Percentiles rank a stretch among this genome's conserved stretches.
phyloP scores from a whole-genome alignment of 2,888 invertebrate species.

The Drosophila paramelanica region DNA sequence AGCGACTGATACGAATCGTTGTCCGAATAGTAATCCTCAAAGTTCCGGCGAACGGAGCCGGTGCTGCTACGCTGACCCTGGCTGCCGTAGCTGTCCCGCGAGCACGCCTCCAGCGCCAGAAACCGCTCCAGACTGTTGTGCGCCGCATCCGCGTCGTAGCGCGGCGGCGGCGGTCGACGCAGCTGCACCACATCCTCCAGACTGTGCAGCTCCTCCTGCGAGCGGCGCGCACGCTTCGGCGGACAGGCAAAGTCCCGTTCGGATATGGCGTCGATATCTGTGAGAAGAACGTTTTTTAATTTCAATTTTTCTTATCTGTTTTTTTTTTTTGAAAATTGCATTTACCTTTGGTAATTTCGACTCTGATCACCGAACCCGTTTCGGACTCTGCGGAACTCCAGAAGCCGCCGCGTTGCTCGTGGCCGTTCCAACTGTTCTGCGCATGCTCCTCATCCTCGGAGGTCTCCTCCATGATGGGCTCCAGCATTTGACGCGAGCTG shows the following conservation, averaged over 20 bases:
- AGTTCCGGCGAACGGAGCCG: conserved; percentile 73
- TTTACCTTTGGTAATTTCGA: conserved; percentile 86
- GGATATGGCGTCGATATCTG: conserved; percentile 86
- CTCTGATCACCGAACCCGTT: conserved; percentile 92
- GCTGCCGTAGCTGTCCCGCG: conserved; percentile 73
- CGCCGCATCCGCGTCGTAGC: conserved; percentile 59
- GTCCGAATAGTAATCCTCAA: conserved; percentile 85
- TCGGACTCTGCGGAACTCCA: conserved; percentile 90
- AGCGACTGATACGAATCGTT: conserved; percentile 87
- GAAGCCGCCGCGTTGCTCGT: conserved; percentile 72
- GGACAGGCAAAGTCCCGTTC: conserved; percentile 91
- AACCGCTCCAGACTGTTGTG: conserved; percentile 79
- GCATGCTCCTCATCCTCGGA: conserved; percentile 89
- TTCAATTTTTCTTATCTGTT: background rate
- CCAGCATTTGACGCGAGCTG: conserved; percentile 86
- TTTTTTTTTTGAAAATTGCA: background rate
- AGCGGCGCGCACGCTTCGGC: conserved; percentile 89
- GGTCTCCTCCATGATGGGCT: conserved; percentile 95
- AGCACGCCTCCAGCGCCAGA: conserved; percentile 68
- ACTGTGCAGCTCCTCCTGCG: conserved; percentile 84
- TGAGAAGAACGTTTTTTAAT: background rate
- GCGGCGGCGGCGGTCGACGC: conserved; percentile 58
- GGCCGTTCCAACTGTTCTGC: conserved; percentile 82
- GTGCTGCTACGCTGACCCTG: conserved; percentile 75
- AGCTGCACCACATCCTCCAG: conserved; percentile 73